Base-by-base conservation (phyloP, 2,888 invertebrate species). In the Ectobius pallidus region DNA sequence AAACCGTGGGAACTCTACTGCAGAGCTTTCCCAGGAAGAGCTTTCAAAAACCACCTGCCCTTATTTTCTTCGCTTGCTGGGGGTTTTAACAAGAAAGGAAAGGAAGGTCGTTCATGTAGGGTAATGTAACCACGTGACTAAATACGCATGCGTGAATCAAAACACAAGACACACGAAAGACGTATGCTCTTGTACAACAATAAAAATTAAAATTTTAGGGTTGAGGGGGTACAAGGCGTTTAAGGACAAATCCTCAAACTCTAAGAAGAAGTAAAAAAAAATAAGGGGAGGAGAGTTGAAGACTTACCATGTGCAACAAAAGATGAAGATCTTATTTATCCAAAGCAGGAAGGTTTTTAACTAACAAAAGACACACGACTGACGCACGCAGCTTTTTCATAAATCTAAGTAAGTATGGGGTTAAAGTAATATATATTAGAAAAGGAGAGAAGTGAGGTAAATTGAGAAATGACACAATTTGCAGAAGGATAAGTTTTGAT, bases 1-100 rank as follows among this genome's bases (percentile, higher is more conserved):
- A 52, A 32, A 74, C 74, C 74, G 74, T 74, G 74, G 74, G 74
- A 74, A 74, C 68, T 42, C 30, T 52, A 61, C 22, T 46, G 34
- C 49, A 52, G 63, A 71, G 63, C 65, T 62, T 71, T 71, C 71
- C 71, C 71, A 71, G 63, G 62, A 63, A 63, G 71, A 44, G 49
- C 14, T 42, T 49, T 18, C 49, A 65, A 52, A 69, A 55, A 69
- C 42, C 71, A 71, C 71, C 71, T 71, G 71, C 71, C 55, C 25
- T 65, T 65, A 16, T 22, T 27, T 16, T 27, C 42, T 20, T 46
- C 44, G 62, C 18, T 11, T 62, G 49, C 18, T 27, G 14, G 22
- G 27, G 55, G 55, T 46, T 46, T 11, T 14, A 46, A 46, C n/a
- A 46, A n/a, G 9, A 55, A n/a, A 58, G 27, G 30, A 58, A 30